Evolutionary conservation across 2,113 vertebrate species (phyloP), one percentile per base, ranked within the genome.

Genomic region (Gopherus flavomarginatus): DNA sequence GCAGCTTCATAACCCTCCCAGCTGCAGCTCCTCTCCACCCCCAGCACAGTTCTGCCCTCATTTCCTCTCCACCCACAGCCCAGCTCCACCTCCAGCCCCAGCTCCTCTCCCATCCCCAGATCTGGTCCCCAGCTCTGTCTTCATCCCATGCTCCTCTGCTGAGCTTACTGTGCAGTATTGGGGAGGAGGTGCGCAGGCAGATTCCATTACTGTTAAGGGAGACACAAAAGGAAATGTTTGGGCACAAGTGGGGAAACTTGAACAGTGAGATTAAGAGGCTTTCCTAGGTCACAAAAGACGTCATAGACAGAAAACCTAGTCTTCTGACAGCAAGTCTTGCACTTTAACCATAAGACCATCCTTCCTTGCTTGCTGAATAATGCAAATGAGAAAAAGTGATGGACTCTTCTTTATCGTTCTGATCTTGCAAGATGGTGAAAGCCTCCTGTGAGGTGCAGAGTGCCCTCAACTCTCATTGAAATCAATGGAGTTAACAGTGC

Each of bases 221-320:
- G 27, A 12, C 14, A 12, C 11, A 5, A 62, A 5, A 62, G 57
- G 12, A 62, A 29, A 62, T 11, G 56, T 57, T 57, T 57, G 26
- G 56, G 56, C 56, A 57, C 56, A 26, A 57, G 56, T 57, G 13
- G 17, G 12, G 82, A 88, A 88, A 49, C 1, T 75, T 3, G 9
- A 35, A 69, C 31, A 69, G 62, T 2, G 38, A 26, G 1, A 1
- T 47, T 1, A 24, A 42, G 80, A 78, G 72, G 0, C 9, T 72
- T 86, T 38, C 56, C 29, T 29, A 29, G 59, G 0, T 11, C 49
- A 49, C 11, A 3, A 57, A 83, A 38, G 0, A 0, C 50, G 54
- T 89, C 35, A 54, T 29, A 11, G 86, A 49, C 5, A 92, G 83
- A 27, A 91, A 85, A 56, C 27, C 17, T 9, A 57, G 22, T 49